These are phyloP conservation scores for Ephydatia muelleri DNA, from an alignment of 37 sponge, comb jelly and placozoan genomes.

Conservation along the genomic window DNA sequence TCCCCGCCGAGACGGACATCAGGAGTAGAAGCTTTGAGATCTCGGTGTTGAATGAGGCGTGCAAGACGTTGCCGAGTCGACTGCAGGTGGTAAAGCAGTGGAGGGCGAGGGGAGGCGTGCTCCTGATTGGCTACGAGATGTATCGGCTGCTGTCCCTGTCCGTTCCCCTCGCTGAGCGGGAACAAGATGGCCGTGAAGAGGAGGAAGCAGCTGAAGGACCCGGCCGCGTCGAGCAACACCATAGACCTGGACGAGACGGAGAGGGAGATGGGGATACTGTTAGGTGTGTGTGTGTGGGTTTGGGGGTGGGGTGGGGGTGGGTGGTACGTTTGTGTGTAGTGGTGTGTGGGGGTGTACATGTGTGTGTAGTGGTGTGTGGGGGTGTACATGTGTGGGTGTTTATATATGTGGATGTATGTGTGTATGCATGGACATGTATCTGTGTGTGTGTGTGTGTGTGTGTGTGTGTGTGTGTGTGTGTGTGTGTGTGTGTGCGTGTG, in stretches of 20 bases:
- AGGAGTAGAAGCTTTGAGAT: conserved; percentile 52
- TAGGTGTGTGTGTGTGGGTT: conserved; percentile 35
- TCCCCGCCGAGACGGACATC: background rate
- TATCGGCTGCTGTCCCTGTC: conserved; percentile 80
- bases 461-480: background rate
- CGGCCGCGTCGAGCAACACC: background rate
- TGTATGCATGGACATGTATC: background rate
- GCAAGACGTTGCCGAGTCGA: conserved; percentile 71
- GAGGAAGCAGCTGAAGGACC: conserved; percentile 35
- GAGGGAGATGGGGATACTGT: conserved; percentile 76
- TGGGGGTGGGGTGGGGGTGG: too few relatives aligned
- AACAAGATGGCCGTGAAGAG: conserved; percentile 86
- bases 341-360: background rate
- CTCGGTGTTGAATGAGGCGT: conserved; percentile 69
- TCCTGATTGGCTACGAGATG: conserved; percentile 97
- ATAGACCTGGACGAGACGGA: conserved; percentile 86
- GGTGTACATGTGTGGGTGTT: too few relatives aligned
- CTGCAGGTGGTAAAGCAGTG: conserved; percentile 70
- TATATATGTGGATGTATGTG: background rate
- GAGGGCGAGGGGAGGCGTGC: conserved; percentile 83
- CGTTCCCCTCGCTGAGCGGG: conserved; percentile 77
- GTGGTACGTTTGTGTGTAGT: background rate
- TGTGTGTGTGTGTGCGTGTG: conserved; percentile 11
- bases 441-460: background rate
- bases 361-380: conserved; percentile 1